phyloP scores from a whole-genome alignment of 2,888 invertebrate genomes.

The Nymphalis c-album region DNA sequence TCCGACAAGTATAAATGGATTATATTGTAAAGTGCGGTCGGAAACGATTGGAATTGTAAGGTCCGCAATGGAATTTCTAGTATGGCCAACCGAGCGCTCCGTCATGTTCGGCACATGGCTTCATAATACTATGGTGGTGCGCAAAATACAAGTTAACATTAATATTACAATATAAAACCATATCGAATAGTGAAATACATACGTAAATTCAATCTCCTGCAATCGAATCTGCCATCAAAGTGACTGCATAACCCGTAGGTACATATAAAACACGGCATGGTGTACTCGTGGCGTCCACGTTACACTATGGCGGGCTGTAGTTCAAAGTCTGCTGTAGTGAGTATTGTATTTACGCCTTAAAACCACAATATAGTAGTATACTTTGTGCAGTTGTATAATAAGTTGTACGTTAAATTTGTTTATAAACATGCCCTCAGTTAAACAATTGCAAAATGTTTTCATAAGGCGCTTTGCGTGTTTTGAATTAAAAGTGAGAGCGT shows the following conservation, averaged over 20 bases:
- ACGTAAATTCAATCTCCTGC: neutral
- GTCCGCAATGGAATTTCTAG: conserved; percentile 79
- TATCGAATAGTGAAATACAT: conserved; percentile 11
- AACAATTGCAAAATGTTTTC: conserved; percentile 20
- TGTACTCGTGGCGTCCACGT: conserved; percentile 76
- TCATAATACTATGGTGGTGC: conserved; percentile 68
- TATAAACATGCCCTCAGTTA: conserved; percentile 22
- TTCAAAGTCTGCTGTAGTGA: conserved; percentile 23
- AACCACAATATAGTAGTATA: neutral
- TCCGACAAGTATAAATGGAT: conserved; percentile 80
- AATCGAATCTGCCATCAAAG: too few relatives aligned
- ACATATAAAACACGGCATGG: conserved; percentile 49
- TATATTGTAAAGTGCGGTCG: conserved; percentile 77
- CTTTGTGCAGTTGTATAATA: neutral
- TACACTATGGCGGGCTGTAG: conserved; percentile 68
- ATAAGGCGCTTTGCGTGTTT: conserved; percentile 12
- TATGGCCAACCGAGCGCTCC: conserved; percentile 71
- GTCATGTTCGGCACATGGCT: conserved; percentile 80
- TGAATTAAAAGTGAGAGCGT: conserved; percentile 32
- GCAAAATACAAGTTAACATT: conserved; percentile 38
- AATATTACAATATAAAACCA: conserved; percentile 36
- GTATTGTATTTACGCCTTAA: conserved; percentile 11
- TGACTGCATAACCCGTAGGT: neutral
- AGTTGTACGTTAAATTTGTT: conserved; percentile 7
- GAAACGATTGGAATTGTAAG: conserved; percentile 65